Percentiles rank a stretch among this genome's conserved stretches.
Evolutionary conservation across 2,797 vertebrate genomes (phyloP).

Genomic region (Lithobates sylvaticus): DNA sequence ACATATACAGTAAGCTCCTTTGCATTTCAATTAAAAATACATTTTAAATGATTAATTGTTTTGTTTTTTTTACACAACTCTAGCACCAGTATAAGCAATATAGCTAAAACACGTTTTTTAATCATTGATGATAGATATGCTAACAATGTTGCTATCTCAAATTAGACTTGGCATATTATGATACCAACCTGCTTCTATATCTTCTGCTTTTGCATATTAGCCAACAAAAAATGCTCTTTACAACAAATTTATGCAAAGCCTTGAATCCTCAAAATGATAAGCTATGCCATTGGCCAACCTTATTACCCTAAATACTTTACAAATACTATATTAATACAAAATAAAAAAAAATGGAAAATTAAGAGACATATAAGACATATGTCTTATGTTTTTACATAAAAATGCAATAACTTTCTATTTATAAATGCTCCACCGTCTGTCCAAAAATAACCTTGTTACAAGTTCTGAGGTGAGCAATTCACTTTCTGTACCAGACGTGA

Average conservation of each 20-base stretch:
- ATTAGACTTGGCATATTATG: too few species aligned
- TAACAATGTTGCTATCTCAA: too few species aligned
- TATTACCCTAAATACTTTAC: conserved; percentile 73
- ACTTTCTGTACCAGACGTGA: conserved; percentile 71
- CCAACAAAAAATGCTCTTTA: not conserved
- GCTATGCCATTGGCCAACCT: conserved; percentile 53
- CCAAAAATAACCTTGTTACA: conserved; percentile 71
- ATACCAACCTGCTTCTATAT: too few species aligned
- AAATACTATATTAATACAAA: conserved; percentile 67
- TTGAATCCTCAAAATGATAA: conserved; percentile 56
- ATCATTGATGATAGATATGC: too few species aligned
- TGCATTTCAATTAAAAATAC: too few species aligned
- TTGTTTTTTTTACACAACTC: too few species aligned
- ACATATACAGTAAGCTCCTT: too few species aligned
- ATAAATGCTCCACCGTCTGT: conserved; percentile 72
- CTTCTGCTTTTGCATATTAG: too few species aligned
- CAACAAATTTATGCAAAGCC: not conserved
- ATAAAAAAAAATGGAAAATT: conserved; percentile 61
- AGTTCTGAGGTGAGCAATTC: conserved; percentile 70
- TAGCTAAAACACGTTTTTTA: too few species aligned
- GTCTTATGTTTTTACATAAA: conserved; percentile 70
- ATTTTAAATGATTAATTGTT: too few species aligned
- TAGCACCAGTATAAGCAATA: too few species aligned
- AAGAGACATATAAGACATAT: conserved; percentile 69
- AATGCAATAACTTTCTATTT: conserved; percentile 68